Percentiles rank a stretch among this genome's conserved stretches.
These are phyloP conservation scores for Sturmia bella DNA, from an alignment of 2,888 invertebrate genomes.

Conservation along the genomic window DNA sequence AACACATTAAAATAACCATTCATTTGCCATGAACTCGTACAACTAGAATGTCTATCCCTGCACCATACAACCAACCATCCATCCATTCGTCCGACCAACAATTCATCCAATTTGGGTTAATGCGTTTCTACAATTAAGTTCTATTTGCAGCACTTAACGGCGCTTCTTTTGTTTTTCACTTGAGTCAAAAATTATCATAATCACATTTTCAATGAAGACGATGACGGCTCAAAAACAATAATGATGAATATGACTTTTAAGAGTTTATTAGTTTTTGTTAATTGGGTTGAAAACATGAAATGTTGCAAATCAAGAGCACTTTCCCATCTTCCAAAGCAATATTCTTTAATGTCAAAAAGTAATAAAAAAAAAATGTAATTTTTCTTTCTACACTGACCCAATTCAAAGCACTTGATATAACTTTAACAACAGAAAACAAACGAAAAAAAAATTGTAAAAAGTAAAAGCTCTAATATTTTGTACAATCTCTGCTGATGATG, in stretches of 20 bases:
- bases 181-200: slow-evolving; percentile 30
- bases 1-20: slow-evolving; percentile 30
- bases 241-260: slow-evolving; percentile 31
- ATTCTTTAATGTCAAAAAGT: slow-evolving; percentile 26
- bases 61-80: slow-evolving; percentile 23
- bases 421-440: too few species aligned
- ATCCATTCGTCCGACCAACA: neutral
- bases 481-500: too few species aligned
- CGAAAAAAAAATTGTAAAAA: too few species aligned
- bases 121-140: slow-evolving; percentile 67
- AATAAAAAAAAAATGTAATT: neutral
- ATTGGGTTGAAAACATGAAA: slow-evolving; percentile 44
- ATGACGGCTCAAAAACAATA: neutral
- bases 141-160: slow-evolving; percentile 54
- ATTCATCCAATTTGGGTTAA: slow-evolving; percentile 66
- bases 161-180: slow-evolving; percentile 50
- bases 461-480: too few species aligned
- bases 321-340: slow-evolving; percentile 4
- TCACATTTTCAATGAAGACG: slow-evolving; percentile 18
- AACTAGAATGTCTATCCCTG: neutral
- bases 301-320: slow-evolving; percentile 41
- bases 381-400: too few species aligned
- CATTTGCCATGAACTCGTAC: neutral
- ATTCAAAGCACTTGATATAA: too few species aligned
- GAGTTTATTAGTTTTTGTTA: slow-evolving; percentile 18